Base-by-base conservation (phyloP, 1,140 invertebrate species). In the Zaprionus lachaisei region DNA sequence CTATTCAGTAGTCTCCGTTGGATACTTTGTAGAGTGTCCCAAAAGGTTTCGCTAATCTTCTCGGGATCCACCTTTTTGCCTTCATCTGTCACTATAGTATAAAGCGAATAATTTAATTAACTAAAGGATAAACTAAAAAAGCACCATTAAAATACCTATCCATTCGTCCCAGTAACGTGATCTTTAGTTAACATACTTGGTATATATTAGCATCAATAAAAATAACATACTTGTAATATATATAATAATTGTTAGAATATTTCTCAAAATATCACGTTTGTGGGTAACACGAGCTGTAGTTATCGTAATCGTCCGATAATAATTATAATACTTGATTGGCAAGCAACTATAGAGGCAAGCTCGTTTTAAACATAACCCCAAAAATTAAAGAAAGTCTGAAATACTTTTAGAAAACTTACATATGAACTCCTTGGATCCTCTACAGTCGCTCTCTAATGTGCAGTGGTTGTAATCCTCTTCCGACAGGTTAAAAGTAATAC, bases 1-100 rank as follows among this genome's bases (percentile, higher is more conserved):
- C 94, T 94, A 12, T 95, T 96, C 54, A 91, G 92, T n/a, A 80
- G 79, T 14, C 78, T 66, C 17, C 71, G 62, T 11, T 70, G 26
- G 57, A 74, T 79, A 7, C 81, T 65, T 61, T 67, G 54, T 1
- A 91, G 54, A 82, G 80, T 90, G 7, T 31, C 54, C 22, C 79
- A 66, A 1, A 77, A 76, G 44, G 69, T 83, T 9, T 80, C 80
- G n/a, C 79, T 47, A 9, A 66, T 51, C 1, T 65, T 65, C n/a
- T 73, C 80, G 4, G 76, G 70, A n/a, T 77, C 77, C 20, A 92
- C 81, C 61, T 92, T 92, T 56, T 78, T 83, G 55, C 83, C 91
- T 72, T 92, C 83, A 56, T 81, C 72, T 17, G 80, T 87, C 51
- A 92, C 86, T 92, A 65, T 0, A 86, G 72, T 12, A 6, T 20